Conservation (phyloP, 2,888 invertebrate species). For the Lycocerus yunnanus region DNA sequence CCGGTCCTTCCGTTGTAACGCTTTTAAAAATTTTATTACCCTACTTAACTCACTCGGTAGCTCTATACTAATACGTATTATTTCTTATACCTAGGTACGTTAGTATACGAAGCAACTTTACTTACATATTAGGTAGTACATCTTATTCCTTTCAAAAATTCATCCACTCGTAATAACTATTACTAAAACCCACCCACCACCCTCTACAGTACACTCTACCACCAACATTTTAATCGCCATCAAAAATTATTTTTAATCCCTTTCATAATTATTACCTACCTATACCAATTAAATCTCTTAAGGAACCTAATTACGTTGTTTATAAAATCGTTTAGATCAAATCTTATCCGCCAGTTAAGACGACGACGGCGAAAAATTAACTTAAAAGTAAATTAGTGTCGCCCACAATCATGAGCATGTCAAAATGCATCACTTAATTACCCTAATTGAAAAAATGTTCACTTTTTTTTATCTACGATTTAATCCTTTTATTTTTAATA, state of each 20-base stretch:
- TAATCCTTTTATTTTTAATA: not conserved
- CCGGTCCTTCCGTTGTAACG: slow-evolving; percentile 13
- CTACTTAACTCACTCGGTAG: not conserved
- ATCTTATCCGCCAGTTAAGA: not conserved
- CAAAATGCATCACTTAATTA: not conserved
- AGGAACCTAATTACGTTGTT: not conserved
- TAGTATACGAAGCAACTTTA: not conserved
- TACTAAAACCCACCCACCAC: not conserved
- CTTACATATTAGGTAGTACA: too few relatives aligned
- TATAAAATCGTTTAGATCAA: not conserved
- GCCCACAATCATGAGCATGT: not conserved
- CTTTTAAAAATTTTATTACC: not conserved
- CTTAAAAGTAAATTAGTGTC: not conserved
- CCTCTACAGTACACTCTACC: not conserved
- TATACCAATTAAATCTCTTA: not conserved
- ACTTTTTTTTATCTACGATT: not conserved
- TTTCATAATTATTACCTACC: not conserved
- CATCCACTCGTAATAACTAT: not conserved
- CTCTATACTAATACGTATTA: slow-evolving; percentile 4
- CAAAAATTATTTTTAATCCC: not conserved
- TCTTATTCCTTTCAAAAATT: not conserved
- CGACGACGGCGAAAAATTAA: not conserved
- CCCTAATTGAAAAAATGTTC: not conserved
- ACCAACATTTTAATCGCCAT: not conserved
- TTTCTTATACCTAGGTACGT: not conserved